phyloP scores from a whole-genome alignment of 1,140 invertebrate species.

The Drosophila subobscura region DNA sequence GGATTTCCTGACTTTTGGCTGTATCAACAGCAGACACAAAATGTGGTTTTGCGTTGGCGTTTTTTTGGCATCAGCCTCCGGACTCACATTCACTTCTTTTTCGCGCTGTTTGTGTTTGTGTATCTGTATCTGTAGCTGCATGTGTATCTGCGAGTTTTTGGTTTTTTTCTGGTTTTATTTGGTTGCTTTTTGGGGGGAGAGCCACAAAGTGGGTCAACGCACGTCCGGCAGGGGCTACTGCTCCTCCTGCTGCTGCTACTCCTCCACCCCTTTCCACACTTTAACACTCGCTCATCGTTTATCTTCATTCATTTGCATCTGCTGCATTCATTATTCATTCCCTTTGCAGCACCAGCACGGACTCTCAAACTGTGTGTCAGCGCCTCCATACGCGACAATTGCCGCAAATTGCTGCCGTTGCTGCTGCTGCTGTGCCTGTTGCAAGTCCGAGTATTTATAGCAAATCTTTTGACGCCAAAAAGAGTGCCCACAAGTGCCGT shows the following conservation, averaged over 20 bases:
- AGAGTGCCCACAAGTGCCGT: conserved; percentile 70
- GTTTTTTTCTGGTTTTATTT: conserved; percentile 11
- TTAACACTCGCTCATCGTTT: conserved; percentile 69
- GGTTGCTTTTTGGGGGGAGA: conserved; percentile 25
- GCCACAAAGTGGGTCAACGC: conserved; percentile 68
- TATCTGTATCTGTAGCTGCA: conserved; percentile 28
- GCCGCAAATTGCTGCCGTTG: conserved; percentile 62
- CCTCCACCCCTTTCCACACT: conserved; percentile 15
- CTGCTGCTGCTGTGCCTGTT: conserved; percentile 15
- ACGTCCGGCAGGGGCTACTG: conserved; percentile 47
- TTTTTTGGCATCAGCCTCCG: conserved; percentile 38
- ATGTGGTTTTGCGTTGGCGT: conserved; percentile 45
- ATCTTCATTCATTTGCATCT: conserved; percentile 71
- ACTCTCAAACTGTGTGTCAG: conserved; percentile 56
- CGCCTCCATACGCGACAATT: conserved; percentile 64
- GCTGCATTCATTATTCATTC: conserved; percentile 40
- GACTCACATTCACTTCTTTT: conserved; percentile 58
- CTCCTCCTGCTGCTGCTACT: neutral
- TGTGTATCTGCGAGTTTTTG: conserved; percentile 25
- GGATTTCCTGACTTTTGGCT: conserved; percentile 29
- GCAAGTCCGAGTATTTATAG: conserved; percentile 61
- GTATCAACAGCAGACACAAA: conserved; percentile 23
- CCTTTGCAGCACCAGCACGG: conserved; percentile 1
- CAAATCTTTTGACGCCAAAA: conserved; percentile 60
- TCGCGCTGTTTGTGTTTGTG: conserved; percentile 2